These are phyloP conservation scores for Sinopyrophorus schimmeli DNA, from an alignment of 2,888 invertebrate species.

Conservation along the genomic window DNA sequence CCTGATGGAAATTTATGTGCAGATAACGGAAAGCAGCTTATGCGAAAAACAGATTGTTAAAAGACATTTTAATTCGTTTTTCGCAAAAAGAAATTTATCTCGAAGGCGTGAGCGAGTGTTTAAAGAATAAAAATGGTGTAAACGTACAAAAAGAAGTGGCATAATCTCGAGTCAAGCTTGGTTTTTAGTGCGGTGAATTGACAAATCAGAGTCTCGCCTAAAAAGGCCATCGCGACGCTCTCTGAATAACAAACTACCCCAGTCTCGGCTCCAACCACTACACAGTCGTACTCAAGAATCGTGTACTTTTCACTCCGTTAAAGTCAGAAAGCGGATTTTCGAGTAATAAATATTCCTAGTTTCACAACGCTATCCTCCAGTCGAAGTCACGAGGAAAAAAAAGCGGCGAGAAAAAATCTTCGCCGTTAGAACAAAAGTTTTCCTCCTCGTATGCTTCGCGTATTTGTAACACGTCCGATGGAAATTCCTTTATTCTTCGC, in stretches of 20 bases:
- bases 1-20: conserved; percentile 3
- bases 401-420: not conserved
- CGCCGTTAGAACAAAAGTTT: conserved; percentile 10
- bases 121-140: conserved; percentile 40
- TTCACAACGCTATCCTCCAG: conserved; percentile 5
- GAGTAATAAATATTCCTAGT: conserved; percentile 27
- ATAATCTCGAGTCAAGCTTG: conserved; percentile 35
- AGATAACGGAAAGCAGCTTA: conserved; percentile 9
- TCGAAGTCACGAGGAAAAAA: not conserved
- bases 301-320: conserved; percentile 37
- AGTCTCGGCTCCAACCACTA: conserved; percentile 37
- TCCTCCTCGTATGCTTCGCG: conserved; percentile 2
- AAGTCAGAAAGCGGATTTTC: conserved; percentile 32
- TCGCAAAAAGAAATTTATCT: conserved; percentile 31
- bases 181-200: conserved; percentile 42
- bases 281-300: conserved; percentile 36
- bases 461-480: conserved; percentile 15
- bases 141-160: conserved; percentile 40
- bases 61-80: conserved; percentile 21
- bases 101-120: conserved; percentile 34
- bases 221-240: conserved; percentile 42
- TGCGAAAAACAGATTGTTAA: conserved; percentile 18
- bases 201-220: conserved; percentile 43
- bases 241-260: conserved; percentile 45
- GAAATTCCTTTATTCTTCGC: conserved; percentile 12